A percentile compares a stretch with the other conserved stretches of the same genome.
These are phyloP conservation scores for Anthoptus insignis DNA, from an alignment of 2,888 invertebrate genomes.

Conservation along the genomic window DNA sequence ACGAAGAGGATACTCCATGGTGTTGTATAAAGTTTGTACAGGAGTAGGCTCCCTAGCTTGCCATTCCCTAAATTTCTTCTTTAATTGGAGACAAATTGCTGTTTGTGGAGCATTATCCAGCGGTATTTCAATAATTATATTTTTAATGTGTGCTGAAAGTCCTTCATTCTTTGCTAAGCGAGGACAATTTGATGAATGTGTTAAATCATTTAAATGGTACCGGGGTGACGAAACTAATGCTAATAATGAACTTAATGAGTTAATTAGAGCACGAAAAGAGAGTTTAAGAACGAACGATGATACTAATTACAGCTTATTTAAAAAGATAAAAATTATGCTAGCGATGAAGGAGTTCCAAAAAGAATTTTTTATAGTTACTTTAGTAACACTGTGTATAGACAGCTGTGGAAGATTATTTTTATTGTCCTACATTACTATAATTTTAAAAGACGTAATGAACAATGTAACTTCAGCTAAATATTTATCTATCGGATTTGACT, in stretches of 20 bases:
- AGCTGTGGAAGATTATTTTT: slow-evolving; percentile 59
- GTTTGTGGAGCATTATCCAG: slow-evolving; percentile 43
- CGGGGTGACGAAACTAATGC: slow-evolving; percentile 52
- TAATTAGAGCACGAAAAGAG: slow-evolving; percentile 46
- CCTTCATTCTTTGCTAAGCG: slow-evolving; percentile 59
- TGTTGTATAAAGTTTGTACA: slow-evolving; percentile 52
- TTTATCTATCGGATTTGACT: slow-evolving; percentile 56
- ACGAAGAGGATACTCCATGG: slow-evolving; percentile 59
- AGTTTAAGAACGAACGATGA: not conserved
- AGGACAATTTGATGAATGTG: slow-evolving; percentile 58
- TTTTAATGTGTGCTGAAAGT: slow-evolving; percentile 60
- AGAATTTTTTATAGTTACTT: slow-evolving; percentile 51
- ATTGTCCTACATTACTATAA: slow-evolving; percentile 56
- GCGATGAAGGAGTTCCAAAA: slow-evolving; percentile 54
- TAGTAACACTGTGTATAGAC: slow-evolving; percentile 56
- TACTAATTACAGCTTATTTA: not conserved
- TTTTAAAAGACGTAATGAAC: slow-evolving; percentile 55
- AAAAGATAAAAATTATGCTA: slow-evolving; percentile 42
- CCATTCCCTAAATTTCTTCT: slow-evolving; percentile 54
- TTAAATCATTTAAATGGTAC: slow-evolving; percentile 56
- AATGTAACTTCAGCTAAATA: slow-evolving; percentile 55
- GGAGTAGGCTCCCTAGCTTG: slow-evolving; percentile 56
- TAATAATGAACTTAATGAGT: slow-evolving; percentile 54
- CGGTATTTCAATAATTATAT: slow-evolving; percentile 48
- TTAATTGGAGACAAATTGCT: slow-evolving; percentile 59